Base-by-base conservation (phyloP, 2,797 vertebrate species). In the Zalophus californianus region DNA sequence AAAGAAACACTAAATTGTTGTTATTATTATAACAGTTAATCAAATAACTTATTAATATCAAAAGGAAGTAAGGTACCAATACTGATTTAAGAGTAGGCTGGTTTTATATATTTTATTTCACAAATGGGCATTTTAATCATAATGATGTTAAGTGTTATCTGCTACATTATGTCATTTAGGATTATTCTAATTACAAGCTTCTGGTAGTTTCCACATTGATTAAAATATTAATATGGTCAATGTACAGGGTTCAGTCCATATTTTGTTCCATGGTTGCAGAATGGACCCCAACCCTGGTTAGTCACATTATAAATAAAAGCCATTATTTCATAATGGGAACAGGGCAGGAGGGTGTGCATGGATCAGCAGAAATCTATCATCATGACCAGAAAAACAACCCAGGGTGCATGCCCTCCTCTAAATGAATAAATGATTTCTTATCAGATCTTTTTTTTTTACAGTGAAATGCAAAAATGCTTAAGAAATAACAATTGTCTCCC, bases 291-390 rank as follows among this genome's bases (percentile, higher is more conserved):
- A 85, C 38, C 73, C 41, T 85, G 38, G 16, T 90, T 62, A 79
- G 66, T 85, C 38, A 95, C n/a, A 56, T 68, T 38, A 90, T 86
- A 97, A 96, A 89, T 77, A 83, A 60, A 95, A 70, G 27, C 27
- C 90, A 92, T 96, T 97, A 91, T 98, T 96, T 97, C 58, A 58
- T 80, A 90, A 86, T 12, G 12, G 50, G 91, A 96, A 85, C n/a
- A 90, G 78, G 72, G 82, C 44, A 86, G 62, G 38, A 88, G 90
- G 4, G 77, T 94, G 8, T 75, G 27, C 68, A 29, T 7, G n/a
- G 44, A 92, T 91, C 85, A 96, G 84, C 94, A 97, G 58, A 93
- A 95, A 92, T 96, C 72, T 92, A 91, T 14, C 62, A 18, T 52
- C 35, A 35, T 64, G 41, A 86, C 62, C 62, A 60, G 87, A 78